phyloP scores from a whole-genome alignment of 2,797 vertebrate genomes.

The Diglossa cyanea region DNA sequence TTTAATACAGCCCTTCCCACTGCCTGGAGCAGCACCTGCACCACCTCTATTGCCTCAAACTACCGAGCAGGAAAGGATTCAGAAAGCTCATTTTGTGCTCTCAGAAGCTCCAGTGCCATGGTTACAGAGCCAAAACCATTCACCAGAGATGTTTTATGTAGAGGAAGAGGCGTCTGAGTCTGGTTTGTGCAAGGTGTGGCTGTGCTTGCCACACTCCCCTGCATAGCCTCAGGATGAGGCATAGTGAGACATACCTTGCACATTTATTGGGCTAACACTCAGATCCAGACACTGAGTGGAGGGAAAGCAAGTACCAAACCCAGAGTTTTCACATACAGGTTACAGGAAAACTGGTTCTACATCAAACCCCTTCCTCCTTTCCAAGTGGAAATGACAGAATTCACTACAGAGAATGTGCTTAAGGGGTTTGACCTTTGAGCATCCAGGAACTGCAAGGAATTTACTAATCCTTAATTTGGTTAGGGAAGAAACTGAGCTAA shows the following conservation, averaged over 20 bases:
- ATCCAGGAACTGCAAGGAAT: neutral
- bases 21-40: neutral
- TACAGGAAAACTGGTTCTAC: neutral
- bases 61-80: neutral
- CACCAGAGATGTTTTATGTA: neutral
- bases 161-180: neutral
- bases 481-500: neutral
- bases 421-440: neutral
- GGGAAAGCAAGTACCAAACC: neutral
- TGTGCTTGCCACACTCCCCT: neutral
- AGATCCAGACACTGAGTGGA: neutral
- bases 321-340: neutral
- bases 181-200: neutral
- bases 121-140: neutral
- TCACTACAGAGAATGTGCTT: neutral
- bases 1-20: neutral
- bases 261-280: neutral
- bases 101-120: neutral
- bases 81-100: neutral
- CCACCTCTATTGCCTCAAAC: neutral
- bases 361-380: neutral
- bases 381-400: neutral
- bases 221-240: neutral
- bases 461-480: neutral
- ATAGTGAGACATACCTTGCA: accelerated